phyloP scores from a whole-genome alignment of 1,140 invertebrate genomes.

The Periplaneta americana region DNA sequence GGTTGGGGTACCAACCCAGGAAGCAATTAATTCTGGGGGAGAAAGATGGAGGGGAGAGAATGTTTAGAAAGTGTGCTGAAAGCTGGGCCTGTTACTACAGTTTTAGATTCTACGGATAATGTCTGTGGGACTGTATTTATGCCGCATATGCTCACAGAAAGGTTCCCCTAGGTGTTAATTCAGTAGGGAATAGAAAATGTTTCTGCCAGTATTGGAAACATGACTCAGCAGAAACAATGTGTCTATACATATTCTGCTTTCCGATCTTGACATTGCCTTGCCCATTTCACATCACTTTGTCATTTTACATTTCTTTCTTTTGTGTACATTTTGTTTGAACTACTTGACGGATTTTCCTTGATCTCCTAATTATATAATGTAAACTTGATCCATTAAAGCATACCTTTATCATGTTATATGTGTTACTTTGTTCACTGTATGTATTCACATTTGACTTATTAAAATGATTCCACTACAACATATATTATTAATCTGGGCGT shows the following conservation, averaged over 20 bases:
- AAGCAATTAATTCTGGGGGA: conserved; percentile 17
- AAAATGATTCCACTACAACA: too few relatives aligned
- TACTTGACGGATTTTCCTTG: too few relatives aligned
- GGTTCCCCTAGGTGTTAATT: background rate
- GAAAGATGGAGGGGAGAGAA: background rate
- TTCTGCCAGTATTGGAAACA: background rate
- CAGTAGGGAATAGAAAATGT: background rate
- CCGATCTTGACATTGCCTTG: background rate
- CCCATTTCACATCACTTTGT: background rate
- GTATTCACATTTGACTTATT: too few relatives aligned
- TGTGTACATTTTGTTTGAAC: background rate
- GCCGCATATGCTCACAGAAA: background rate
- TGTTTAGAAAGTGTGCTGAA: conserved; percentile 14
- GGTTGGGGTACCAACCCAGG: background rate
- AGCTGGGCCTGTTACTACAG: conserved; percentile 5
- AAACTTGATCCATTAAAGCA: too few relatives aligned
- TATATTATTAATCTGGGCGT: too few relatives aligned
- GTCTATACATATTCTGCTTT: background rate
- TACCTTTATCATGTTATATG: too few relatives aligned
- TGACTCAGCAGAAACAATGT: background rate
- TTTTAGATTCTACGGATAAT: conserved; percentile 7
- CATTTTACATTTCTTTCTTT: background rate
- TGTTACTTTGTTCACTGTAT: too few relatives aligned
- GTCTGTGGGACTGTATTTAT: background rate
- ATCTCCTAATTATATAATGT: too few relatives aligned